These are phyloP conservation scores for Phengaris arion DNA, from an alignment of 2,888 invertebrate genomes.

Conservation along the genomic window DNA sequence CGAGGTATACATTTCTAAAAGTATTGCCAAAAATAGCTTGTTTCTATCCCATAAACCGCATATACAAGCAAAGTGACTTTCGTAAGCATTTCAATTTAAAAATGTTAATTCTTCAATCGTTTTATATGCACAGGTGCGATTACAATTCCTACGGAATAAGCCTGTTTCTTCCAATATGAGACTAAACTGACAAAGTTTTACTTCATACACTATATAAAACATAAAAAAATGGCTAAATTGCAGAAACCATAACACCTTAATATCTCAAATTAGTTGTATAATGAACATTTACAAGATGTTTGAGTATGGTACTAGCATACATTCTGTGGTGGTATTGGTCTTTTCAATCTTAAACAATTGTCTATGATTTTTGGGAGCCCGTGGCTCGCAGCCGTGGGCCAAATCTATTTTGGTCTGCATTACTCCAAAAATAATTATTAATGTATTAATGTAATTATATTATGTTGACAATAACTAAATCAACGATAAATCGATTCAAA, in stretches of 20 bases:
- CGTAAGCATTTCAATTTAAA: not conserved
- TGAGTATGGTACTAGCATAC: conserved; percentile 15
- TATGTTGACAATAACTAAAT: not conserved
- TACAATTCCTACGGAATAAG: conserved; percentile 41
- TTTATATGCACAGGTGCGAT: conserved; percentile 37
- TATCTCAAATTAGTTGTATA: not conserved
- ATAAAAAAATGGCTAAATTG: conserved; percentile 22
- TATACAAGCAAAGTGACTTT: not conserved
- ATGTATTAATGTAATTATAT: conserved; percentile 16
- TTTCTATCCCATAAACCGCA: not conserved
- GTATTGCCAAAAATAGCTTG: not conserved
- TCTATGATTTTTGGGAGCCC: not conserved
- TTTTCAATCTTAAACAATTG: conserved; percentile 18
- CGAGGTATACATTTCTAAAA: not conserved
- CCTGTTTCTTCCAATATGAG: conserved; percentile 4
- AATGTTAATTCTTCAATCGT: not conserved
- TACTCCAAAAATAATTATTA: not conserved
- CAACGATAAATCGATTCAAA: not conserved
- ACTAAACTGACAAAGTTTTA: conserved; percentile 25
- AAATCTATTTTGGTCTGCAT: not conserved
- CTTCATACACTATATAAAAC: conserved; percentile 19
- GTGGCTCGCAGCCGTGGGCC: not conserved
- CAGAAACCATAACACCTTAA: conserved; percentile 4
- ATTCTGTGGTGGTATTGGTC: conserved; percentile 7
- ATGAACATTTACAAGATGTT: conserved; percentile 21